Percentiles rank a stretch among this genome's conserved stretches.
Conservation (phyloP, 2,797 vertebrate genomes). For the Scleropages formosus region DNA sequence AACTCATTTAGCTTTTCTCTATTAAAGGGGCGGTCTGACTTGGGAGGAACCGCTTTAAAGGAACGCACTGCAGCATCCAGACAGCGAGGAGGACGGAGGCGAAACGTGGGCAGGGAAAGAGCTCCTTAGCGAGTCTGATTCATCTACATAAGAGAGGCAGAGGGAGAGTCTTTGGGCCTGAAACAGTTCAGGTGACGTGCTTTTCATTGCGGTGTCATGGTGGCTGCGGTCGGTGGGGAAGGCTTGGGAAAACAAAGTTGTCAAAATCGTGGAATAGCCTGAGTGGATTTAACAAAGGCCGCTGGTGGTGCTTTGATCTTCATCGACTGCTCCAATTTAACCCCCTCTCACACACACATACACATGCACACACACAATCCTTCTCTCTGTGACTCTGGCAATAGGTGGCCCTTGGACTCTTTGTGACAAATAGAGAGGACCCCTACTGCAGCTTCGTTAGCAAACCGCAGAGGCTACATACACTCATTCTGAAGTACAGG, state of each 20-base stretch:
- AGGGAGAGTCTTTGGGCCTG: not conserved
- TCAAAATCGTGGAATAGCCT: conserved; percentile 38
- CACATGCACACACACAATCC: not conserved
- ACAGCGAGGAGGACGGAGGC: not conserved
- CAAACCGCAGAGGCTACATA: not conserved
- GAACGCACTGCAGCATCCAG: not conserved
- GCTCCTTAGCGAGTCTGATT: conserved; percentile 23
- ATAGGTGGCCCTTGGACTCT: not conserved
- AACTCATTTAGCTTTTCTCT: too few species aligned
- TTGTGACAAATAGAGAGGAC: not conserved
- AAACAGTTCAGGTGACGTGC: conserved; percentile 7
- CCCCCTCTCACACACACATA: not conserved
- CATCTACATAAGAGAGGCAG: not conserved
- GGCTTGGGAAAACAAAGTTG: conserved; percentile 36
- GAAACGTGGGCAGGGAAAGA: not conserved
- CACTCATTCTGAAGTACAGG: too few species aligned
- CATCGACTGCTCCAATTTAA: conserved; percentile 5
- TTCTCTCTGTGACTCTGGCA: too few species aligned
- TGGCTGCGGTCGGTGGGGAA: conserved; percentile 21
- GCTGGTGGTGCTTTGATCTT: conserved; percentile 55
- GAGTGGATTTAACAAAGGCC: conserved; percentile 57
- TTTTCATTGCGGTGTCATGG: not conserved
- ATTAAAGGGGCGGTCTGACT: too few species aligned
- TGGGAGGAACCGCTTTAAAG: conserved; percentile 5
- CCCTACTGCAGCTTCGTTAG: not conserved